Percentiles rank a stretch among this genome's conserved stretches.
phyloP scores from a whole-genome alignment of 2,797 vertebrate genomes.

The Hephaestus fuliginosus region DNA sequence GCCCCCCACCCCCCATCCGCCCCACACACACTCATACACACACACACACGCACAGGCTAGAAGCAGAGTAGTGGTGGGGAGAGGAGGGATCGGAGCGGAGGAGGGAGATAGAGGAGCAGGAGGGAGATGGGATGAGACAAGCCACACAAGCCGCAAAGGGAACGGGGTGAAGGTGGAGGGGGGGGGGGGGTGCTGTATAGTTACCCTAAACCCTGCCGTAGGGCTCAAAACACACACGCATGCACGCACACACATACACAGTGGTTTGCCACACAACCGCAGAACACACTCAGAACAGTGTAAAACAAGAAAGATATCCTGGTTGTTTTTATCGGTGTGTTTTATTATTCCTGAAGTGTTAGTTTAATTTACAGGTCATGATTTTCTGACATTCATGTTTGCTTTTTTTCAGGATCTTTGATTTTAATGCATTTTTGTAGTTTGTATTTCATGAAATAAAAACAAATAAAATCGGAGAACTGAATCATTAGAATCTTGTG shows the following conservation, averaged over 20 bases:
- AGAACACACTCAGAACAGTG: conserved; percentile 51
- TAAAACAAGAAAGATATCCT: conserved; percentile 52
- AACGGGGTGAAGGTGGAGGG: conserved; percentile 66
- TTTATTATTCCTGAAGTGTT: conserved; percentile 16
- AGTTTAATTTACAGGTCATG: conserved; percentile 25
- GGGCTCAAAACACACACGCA: conserved; percentile 67
- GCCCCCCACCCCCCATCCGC: conserved; percentile 19
- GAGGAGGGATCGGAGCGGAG: conserved; percentile 32
- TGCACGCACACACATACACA: conserved; percentile 40
- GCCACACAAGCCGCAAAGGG: conserved; percentile 83
- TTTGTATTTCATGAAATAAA: conserved; percentile 39
- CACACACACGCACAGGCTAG: conserved; percentile 46
- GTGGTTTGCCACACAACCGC: conserved; percentile 67
- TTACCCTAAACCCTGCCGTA: conserved; percentile 81
- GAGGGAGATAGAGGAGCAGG: conserved; percentile 70
- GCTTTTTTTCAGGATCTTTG: conserved; percentile 5
- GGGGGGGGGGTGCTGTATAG: conserved; percentile 68
- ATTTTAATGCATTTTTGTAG: conserved; percentile 18
- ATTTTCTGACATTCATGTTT: not conserved
- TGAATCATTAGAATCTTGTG: conserved; percentile 21
- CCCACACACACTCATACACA: conserved; percentile 32
- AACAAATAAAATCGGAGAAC: conserved; percentile 53
- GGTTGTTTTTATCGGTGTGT: conserved; percentile 21
- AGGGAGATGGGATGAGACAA: conserved; percentile 86
- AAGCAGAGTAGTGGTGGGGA: conserved; percentile 51